Evolutionary conservation across 2,888 invertebrate genomes (phyloP).

Genomic region (Scaptomyza reducta): DNA sequence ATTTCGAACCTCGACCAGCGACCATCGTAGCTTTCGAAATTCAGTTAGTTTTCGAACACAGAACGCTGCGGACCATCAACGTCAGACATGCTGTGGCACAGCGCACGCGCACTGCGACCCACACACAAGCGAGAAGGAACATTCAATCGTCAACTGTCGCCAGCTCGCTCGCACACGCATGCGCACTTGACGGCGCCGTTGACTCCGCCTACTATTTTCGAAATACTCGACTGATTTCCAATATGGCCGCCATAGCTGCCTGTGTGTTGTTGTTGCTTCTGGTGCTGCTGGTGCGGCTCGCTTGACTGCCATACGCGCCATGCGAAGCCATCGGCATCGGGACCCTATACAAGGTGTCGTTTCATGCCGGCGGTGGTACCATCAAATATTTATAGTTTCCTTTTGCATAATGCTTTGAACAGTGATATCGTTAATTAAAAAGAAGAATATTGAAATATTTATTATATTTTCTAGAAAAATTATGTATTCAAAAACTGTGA

Average conservation of each 20-base stretch:
- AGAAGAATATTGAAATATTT: not conserved
- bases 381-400: not conserved
- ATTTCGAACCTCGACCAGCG: conserved; percentile 31
- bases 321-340: conserved; percentile 48
- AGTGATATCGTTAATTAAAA: not conserved
- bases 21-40: conserved; percentile 64
- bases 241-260: conserved; percentile 80
- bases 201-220: conserved; percentile 83
- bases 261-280: conserved; percentile 19
- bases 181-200: conserved; percentile 50
- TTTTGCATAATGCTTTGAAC: not conserved
- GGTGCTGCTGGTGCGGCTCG: conserved; percentile 31
- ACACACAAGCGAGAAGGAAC: conserved; percentile 25
- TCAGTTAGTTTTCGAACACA: conserved; percentile 64
- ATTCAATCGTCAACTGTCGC: conserved; percentile 31
- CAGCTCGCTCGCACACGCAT: conserved; percentile 58
- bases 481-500: not conserved
- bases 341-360: conserved; percentile 25
- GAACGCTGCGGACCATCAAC: conserved; percentile 43
- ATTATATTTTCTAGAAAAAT: not conserved
- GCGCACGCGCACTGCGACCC: conserved; percentile 57
- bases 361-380: conserved; percentile 58
- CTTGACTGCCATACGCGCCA: conserved; percentile 52
- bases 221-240: conserved; percentile 84
- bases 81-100: conserved; percentile 28